These are phyloP conservation scores for Leptopterna dolabrata DNA, from an alignment of 2,888 invertebrate genomes.

Conservation along the genomic window DNA sequence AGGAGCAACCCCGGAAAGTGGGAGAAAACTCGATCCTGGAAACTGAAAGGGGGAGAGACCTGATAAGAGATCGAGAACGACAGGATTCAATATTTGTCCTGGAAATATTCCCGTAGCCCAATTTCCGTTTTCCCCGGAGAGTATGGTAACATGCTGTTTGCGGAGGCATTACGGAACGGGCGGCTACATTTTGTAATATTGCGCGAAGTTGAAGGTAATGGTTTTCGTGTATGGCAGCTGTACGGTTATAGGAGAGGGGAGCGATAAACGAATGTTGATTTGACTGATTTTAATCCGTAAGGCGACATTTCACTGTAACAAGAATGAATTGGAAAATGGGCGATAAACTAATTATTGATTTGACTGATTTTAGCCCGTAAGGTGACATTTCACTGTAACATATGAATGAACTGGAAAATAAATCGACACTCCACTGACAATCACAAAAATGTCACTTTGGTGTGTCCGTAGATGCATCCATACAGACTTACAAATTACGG, in stretches of 20 bases:
- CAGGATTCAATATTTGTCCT: conserved; percentile 28
- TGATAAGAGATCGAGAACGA: conserved; percentile 10
- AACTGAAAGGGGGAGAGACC: neutral
- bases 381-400: no score
- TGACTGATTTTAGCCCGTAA: no score
- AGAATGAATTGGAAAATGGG: no score
- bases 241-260: neutral
- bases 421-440: no score
- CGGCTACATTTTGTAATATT: neutral
- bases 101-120: conserved; percentile 4
- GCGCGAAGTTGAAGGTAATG: neutral
- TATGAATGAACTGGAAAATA: no score
- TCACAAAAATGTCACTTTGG: no score
- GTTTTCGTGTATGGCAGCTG: neutral
- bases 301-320: no score
- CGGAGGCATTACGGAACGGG: neutral
- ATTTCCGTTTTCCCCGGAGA: neutral
- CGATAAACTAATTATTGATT: neutral
- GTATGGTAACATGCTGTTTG: conserved; percentile 19
- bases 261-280: neutral
- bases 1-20: neutral
- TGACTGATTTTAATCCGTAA: no score
- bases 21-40: neutral
- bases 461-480: no score
- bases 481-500: no score